Percentiles rank a stretch among this genome's conserved stretches.
Conservation (phyloP, 2,888 invertebrate genomes). For the Caenorhabditis sp. region DNA sequence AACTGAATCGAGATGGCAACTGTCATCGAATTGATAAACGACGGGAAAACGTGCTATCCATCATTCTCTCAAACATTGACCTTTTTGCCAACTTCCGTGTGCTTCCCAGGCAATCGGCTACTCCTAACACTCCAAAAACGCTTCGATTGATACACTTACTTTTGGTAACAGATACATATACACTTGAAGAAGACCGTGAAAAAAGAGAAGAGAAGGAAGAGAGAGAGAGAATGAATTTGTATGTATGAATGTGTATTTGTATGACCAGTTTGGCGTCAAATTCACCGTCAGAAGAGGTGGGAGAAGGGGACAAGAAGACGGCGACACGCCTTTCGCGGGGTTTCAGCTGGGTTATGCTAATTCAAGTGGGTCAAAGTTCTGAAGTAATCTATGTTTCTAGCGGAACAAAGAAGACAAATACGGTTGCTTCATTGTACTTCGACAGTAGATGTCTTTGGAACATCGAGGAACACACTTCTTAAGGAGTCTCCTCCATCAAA, state of each 20-base stretch:
- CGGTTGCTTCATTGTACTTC: no score
- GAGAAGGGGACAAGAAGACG: conserved; percentile 26
- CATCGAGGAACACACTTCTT: no score
- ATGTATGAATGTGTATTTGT: conserved; percentile 22
- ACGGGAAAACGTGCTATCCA: conserved; percentile 16
- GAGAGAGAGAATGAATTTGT: conserved; percentile 7
- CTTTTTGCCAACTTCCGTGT: conserved; percentile 20
- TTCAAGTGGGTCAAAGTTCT: conserved; percentile 14
- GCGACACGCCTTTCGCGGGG: conserved; percentile 35
- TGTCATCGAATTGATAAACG: conserved; percentile 13
- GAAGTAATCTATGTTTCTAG: background rate
- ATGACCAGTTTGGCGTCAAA: conserved; percentile 41
- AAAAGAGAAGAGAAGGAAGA: background rate
- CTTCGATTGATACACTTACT: background rate
- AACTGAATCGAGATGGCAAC: background rate
- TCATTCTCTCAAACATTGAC: conserved; percentile 23
- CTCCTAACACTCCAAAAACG: background rate
- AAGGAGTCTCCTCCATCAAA: no score
- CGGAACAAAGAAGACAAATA: background rate
- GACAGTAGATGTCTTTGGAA: no score
- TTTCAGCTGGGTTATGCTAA: conserved; percentile 39
- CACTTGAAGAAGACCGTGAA: conserved; percentile 17
- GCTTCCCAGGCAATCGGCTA: conserved; percentile 1
- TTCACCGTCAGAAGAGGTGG: conserved; percentile 25
- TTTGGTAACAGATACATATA: conserved; percentile 1